Conservation (phyloP, 64 coral and sea anemone genomes). For the Montipora sp. region DNA sequence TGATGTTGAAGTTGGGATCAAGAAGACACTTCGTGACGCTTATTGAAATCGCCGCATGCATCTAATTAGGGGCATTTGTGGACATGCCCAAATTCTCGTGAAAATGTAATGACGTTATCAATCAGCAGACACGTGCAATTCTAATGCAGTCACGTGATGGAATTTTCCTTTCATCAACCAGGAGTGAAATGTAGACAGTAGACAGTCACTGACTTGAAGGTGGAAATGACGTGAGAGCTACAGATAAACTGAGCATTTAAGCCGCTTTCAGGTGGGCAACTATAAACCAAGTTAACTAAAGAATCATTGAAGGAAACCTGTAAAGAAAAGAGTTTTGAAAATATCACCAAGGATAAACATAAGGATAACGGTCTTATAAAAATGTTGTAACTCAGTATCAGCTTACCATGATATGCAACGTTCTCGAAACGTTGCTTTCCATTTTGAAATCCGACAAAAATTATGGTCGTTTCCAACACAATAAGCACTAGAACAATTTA, state of each 20-base stretch:
- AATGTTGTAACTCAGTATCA: conserved; percentile 7
- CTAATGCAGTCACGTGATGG: conserved; percentile 13
- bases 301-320: neutral
- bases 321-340: neutral
- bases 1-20: no score
- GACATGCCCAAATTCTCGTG: no score
- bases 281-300: neutral
- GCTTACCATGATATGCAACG: neutral
- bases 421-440: conserved; percentile 41
- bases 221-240: neutral
- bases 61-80: no score
- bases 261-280: conserved; percentile 29
- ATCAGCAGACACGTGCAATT: conserved; percentile 20
- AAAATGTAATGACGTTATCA: no score
- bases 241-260: neutral
- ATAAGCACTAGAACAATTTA: neutral
- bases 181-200: conserved; percentile 31
- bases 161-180: neutral
- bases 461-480: neutral
- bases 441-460: neutral
- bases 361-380: neutral
- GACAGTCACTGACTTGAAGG: conserved; percentile 8
- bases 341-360: neutral
- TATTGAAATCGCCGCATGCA: neutral
- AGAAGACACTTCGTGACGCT: neutral